A percentile compares a stretch with the other conserved stretches of the same genome.
phyloP scores from a whole-genome alignment of 2,113 vertebrate genomes.

The Scartelaos histophorus region DNA sequence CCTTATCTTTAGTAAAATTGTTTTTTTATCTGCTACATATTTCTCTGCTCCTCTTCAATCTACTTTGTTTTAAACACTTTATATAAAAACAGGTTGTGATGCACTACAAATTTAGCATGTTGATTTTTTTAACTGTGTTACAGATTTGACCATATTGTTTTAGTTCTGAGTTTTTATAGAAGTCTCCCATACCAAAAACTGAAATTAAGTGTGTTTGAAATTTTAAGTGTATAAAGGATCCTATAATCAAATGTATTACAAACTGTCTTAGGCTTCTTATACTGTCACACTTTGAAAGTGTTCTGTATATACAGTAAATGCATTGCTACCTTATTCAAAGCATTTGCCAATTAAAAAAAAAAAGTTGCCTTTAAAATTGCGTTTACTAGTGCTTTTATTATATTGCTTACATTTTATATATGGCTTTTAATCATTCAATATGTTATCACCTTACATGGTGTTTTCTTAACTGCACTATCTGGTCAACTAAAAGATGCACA shows the following conservation, averaged over 20 bases:
- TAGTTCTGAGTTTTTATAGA: conserved; percentile 50
- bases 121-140: conserved; percentile 39
- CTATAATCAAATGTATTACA: conserved; percentile 53
- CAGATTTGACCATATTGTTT: conserved; percentile 59
- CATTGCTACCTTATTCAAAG: conserved; percentile 51
- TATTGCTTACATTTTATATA: neutral
- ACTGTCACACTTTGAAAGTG: conserved; percentile 44
- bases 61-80: conserved; percentile 48
- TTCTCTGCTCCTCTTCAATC: conserved; percentile 30
- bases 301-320: conserved; percentile 40
- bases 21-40: conserved; percentile 56
- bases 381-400: neutral
- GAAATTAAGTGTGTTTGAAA: conserved; percentile 55
- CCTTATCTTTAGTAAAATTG: conserved; percentile 41
- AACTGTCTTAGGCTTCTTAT: conserved; percentile 43
- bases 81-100: conserved; percentile 46
- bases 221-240: conserved; percentile 58
- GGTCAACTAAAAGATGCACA: too few species aligned
- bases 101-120: conserved; percentile 70
- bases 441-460: too few species aligned
- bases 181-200: conserved; percentile 66
- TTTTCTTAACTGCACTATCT: too few species aligned
- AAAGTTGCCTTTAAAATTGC: conserved; percentile 54
- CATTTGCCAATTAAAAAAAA: conserved; percentile 67
- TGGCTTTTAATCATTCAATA: too few species aligned